Evolutionary conservation across 2,888 invertebrate genomes (phyloP), one percentile per base, ranked within the genome.

Genomic region (Eledona agricola): DNA sequence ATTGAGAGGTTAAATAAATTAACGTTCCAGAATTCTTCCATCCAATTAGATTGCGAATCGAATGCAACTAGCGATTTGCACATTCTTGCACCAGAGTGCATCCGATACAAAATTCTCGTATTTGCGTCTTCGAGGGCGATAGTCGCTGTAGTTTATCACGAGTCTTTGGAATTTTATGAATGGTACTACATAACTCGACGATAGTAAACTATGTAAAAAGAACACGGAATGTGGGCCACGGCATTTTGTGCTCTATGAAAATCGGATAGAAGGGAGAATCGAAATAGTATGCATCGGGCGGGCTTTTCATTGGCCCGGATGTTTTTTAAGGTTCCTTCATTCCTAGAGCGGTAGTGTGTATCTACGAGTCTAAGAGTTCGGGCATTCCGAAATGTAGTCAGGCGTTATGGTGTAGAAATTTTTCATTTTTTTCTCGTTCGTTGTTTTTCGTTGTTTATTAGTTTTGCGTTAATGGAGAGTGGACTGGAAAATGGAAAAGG

Each of bases 301-400:
- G 55, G 64, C 58, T 62, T 69, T 67, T 68, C 66, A 72, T 72
- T 72, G 73, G 73, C 67, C 69, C 69, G 66, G 62, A 66, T 63
- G 62, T 69, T 71, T 71, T 71, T 72, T 69, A 70, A 71, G 71
- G 69, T 70, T 69, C 65, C 66, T 67, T 64, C 65, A 63, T 64
- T 66, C 62, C 63, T 66, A 67, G 68, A 66, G 67, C 67, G 63
- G 61, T 69, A 70, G 70, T 69, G 62, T 64, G 64, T 54, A 63
- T 65, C 65, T 63, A 68, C 66, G 65, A 65, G 69, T 63, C 67
- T 64, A 63, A 62, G 67, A 60, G 67, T 59, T 60, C 62, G 68
- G 65, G 61, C 59, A 42, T 16, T 45, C 51, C 60, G 63, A 61
- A 58, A 67, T 63, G 66, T 65, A 63, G 60, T 51, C 56, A 52